phyloP scores from a whole-genome alignment of 2,888 invertebrate genomes.

The Metellina segmentata region DNA sequence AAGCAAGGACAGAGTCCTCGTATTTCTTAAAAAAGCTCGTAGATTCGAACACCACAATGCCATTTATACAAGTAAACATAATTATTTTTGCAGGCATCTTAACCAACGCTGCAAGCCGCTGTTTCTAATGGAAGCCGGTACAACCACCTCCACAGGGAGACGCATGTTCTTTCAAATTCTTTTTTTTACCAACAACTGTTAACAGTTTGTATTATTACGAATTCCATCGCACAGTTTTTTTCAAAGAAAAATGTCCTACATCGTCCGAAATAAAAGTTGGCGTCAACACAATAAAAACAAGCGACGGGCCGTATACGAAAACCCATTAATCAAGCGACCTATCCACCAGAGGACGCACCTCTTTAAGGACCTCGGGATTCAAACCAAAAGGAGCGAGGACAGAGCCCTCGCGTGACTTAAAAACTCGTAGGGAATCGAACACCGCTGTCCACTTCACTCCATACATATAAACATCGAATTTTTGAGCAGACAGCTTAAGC shows the following conservation, averaged over 20 bases:
- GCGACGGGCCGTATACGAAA: background rate
- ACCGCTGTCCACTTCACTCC: constrained; percentile 17
- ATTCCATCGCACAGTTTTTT: background rate
- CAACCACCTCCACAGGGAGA: background rate
- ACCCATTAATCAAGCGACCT: background rate
- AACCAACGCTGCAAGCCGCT: constrained; percentile 41
- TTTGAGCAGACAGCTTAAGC: constrained; percentile 53
- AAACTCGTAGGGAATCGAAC: constrained; percentile 1
- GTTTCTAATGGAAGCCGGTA: background rate
- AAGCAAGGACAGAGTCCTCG: background rate
- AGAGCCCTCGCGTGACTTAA: constrained; percentile 8
- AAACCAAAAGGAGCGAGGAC: background rate
- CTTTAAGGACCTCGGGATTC: constrained; percentile 1
- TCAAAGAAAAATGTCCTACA: background rate
- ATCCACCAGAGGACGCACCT: background rate
- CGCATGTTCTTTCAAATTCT: background rate
- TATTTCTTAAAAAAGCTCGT: background rate
- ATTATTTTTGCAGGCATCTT: constrained; percentile 44
- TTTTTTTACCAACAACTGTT: background rate
- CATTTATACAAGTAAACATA: constrained; percentile 61
- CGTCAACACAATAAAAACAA: background rate
- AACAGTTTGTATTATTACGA: background rate
- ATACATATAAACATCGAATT: constrained; percentile 65
- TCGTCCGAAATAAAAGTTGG: background rate
- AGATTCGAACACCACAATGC: background rate